A percentile compares a stretch with the other conserved stretches of the same genome.
Evolutionary conservation across 1,140 invertebrate genomes (phyloP).

Genomic region (Trypoxylus dichotomus): DNA sequence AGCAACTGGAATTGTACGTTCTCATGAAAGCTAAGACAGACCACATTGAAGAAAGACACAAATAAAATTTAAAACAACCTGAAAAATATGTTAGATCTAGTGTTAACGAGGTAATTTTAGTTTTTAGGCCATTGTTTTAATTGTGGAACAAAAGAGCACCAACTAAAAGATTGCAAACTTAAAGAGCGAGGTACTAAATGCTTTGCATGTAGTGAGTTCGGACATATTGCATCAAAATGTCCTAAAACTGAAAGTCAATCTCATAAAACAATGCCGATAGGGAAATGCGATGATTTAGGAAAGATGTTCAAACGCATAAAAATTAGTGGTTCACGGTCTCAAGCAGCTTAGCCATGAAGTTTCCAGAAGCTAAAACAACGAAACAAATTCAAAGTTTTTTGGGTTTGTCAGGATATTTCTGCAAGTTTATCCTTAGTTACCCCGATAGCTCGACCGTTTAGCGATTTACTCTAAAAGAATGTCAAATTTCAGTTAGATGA

Average conservation of each 20-base stretch:
- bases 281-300: not conserved
- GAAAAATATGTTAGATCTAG: not conserved
- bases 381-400: no score
- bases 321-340: no score
- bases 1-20: not conserved
- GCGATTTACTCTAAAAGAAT: no score
- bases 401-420: no score
- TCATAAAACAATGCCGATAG: slow-evolving; percentile 2
- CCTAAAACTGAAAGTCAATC: not conserved
- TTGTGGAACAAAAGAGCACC: not conserved
- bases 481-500: no score
- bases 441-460: no score
- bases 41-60: not conserved
- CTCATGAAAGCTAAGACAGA: not conserved
- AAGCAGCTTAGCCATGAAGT: no score
- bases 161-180: not conserved
- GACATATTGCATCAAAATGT: slow-evolving; percentile 30
- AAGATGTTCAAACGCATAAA: no score
- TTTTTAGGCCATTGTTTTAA: not conserved
- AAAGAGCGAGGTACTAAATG: slow-evolving; percentile 29
- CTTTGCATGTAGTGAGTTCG: slow-evolving; percentile 21
- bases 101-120: not conserved
- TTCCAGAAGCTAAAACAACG: no score
- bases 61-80: no score
- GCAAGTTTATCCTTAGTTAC: no score